Conservation (phyloP, 2,888 invertebrate species). For the Eumerus sabulonum region DNA sequence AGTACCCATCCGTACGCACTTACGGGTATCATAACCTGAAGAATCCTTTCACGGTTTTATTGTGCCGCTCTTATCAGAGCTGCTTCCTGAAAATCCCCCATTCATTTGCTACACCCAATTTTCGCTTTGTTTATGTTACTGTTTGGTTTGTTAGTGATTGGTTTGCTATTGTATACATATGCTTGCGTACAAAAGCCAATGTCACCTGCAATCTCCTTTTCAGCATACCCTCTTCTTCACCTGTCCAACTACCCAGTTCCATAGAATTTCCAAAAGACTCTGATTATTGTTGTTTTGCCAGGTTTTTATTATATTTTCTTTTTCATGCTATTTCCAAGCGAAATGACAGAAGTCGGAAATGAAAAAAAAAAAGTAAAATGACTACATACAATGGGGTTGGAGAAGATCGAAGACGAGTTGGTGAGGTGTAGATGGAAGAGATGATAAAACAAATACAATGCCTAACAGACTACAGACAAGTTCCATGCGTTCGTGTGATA, state of each 20-base stretch:
- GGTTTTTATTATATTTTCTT: slow-evolving; percentile 60
- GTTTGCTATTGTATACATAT: slow-evolving; percentile 20
- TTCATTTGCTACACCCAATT: slow-evolving; percentile 57
- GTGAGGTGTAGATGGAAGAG: slow-evolving; percentile 25
- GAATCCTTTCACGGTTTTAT: slow-evolving; percentile 61
- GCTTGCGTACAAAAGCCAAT: slow-evolving; percentile 19
- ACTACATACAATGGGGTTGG: slow-evolving; percentile 24
- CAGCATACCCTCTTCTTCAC: neutral
- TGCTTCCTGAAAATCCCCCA: slow-evolving; percentile 64
- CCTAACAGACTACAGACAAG: slow-evolving; percentile 18
- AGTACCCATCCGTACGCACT: slow-evolving; percentile 30
- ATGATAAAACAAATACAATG: slow-evolving; percentile 15
- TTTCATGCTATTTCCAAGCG: slow-evolving; percentile 49
- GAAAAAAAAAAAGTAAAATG: slow-evolving; percentile 30
- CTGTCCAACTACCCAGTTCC: neutral
- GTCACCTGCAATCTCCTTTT: neutral
- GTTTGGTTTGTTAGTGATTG: slow-evolving; percentile 44
- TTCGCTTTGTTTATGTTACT: slow-evolving; percentile 53
- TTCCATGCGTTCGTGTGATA: slow-evolving; percentile 34
- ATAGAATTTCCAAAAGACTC: neutral
- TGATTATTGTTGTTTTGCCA: slow-evolving; percentile 42
- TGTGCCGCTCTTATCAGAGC: slow-evolving; percentile 61
- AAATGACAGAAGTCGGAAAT: slow-evolving; percentile 64
- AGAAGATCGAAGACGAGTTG: slow-evolving; percentile 30
- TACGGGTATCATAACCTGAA: slow-evolving; percentile 53